Evolutionary conservation across 2,888 invertebrate genomes (phyloP).

Genomic region (Cosmopolites sordidus): DNA sequence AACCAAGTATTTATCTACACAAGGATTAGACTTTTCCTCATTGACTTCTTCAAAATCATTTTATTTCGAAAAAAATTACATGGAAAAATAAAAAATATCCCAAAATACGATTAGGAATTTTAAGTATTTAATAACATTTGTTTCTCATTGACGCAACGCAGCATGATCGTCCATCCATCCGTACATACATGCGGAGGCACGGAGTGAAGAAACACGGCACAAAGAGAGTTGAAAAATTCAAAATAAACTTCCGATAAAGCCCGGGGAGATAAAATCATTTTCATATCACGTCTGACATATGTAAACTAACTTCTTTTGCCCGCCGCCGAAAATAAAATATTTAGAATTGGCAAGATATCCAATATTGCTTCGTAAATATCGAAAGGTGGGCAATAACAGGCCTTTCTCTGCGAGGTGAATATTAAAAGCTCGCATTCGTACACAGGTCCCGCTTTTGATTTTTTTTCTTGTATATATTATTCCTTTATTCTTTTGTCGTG

Average conservation of each 20-base stretch:
- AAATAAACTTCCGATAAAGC: conserved; percentile 34
- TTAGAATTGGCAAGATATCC: conserved; percentile 42
- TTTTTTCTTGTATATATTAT: conserved; percentile 10
- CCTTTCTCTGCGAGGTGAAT: conserved; percentile 30
- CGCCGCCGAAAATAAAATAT: conserved; percentile 45
- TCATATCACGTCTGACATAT: conserved; percentile 47
- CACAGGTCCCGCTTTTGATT: conserved; percentile 19
- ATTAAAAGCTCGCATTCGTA: conserved; percentile 24
- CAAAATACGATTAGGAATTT: no score
- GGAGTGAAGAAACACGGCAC: background rate
- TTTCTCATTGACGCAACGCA: no score
- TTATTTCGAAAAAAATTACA: no score
- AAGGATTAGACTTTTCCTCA: no score
- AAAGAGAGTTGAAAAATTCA: conserved; percentile 18
- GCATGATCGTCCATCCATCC: no score
- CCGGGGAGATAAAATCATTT: conserved; percentile 31
- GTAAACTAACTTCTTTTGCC: conserved; percentile 45
- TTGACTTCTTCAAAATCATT: no score
- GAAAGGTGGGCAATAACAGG: conserved; percentile 33
- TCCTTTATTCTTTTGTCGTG: conserved; percentile 11
- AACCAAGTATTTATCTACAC: no score
- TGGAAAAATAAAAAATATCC: no score
- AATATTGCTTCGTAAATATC: conserved; percentile 32
- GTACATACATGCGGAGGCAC: no score
- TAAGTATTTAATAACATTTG: no score